Evolutionary conservation across 2,113 vertebrate species (phyloP).

Genomic region (Podiceps cristatus): DNA sequence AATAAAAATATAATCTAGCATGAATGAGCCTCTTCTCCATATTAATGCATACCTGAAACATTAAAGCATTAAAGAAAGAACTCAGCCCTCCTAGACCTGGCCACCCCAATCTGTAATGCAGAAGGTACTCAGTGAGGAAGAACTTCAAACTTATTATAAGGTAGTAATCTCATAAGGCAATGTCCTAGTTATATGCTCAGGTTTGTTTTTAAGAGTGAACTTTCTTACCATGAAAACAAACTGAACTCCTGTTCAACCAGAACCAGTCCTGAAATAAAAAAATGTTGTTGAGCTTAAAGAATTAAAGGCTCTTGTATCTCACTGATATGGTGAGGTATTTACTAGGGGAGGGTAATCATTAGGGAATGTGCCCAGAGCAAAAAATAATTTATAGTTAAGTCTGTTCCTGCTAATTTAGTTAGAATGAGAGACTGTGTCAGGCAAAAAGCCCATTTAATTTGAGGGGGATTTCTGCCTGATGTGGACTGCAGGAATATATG

Average conservation of each 20-base stretch:
- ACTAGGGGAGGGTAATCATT: not conserved
- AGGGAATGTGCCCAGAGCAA: not conserved
- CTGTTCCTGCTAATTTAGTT: not conserved
- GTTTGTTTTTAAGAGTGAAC: not conserved
- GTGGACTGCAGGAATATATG: not conserved
- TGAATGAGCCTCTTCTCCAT: not conserved
- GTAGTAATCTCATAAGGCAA: not conserved
- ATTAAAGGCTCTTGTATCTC: not conserved
- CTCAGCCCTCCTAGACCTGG: not conserved
- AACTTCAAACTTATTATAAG: not conserved
- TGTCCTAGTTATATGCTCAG: not conserved
- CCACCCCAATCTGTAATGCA: not conserved
- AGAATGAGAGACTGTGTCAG: not conserved
- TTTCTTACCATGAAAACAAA: not conserved
- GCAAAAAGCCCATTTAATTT: not conserved
- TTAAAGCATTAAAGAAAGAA: not conserved
- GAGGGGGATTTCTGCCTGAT: not conserved
- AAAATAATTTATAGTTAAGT: constrained; percentile 6
- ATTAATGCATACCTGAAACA: not conserved
- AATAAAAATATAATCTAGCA: constrained; percentile 1
- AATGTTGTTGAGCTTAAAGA: not conserved
- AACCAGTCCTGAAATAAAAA: not conserved
- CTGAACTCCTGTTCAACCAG: not conserved
- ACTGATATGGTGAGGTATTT: not conserved
- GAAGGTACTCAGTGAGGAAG: not conserved